Conservation (phyloP, 2,888 invertebrate species). For the Pantelozetes paolii region DNA sequence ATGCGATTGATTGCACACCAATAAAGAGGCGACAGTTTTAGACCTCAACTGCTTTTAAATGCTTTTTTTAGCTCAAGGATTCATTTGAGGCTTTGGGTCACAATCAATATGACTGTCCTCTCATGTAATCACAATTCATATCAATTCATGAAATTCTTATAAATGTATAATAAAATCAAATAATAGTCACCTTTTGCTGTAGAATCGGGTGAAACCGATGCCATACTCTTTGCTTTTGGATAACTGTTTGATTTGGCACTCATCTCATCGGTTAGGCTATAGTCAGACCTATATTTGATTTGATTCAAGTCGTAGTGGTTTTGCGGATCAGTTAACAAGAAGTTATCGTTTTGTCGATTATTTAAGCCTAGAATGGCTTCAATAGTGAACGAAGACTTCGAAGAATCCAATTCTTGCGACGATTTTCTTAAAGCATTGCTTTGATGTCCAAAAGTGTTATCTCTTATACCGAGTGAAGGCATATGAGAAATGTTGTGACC, state of each 20-base stretch:
- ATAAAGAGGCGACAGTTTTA: conserved; percentile 16
- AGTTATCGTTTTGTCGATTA: neutral
- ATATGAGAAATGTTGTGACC: neutral
- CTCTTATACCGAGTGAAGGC: neutral
- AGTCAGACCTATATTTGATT: neutral
- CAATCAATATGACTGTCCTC: neutral
- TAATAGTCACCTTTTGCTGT: neutral
- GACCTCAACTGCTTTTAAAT: neutral
- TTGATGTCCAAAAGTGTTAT: neutral
- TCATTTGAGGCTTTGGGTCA: neutral
- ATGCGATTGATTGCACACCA: neutral
- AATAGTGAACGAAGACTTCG: neutral
- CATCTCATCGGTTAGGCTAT: neutral
- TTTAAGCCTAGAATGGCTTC: conserved; percentile 2
- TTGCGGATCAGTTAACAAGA: neutral
- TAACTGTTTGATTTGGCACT: neutral
- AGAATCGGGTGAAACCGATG: conserved; percentile 14
- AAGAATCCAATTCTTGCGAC: neutral
- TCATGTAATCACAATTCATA: neutral
- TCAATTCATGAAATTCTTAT: too few species aligned
- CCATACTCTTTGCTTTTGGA: neutral
- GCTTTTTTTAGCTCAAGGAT: conserved; percentile 18
- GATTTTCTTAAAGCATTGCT: neutral
- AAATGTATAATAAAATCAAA: neutral
- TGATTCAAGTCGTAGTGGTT: neutral